Conservation (phyloP, 2,888 invertebrate species). For the Hirtodrosophila alboralis region DNA sequence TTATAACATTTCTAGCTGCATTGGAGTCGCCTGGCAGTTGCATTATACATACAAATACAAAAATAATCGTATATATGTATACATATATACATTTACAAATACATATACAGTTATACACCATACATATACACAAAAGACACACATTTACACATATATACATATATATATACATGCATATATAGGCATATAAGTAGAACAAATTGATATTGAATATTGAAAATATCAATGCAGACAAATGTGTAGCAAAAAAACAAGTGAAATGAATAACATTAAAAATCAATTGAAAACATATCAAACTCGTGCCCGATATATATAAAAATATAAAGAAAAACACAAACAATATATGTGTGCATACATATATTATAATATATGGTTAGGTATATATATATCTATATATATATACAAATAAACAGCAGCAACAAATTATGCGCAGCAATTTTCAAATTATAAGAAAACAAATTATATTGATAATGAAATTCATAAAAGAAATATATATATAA, state of each 20-base stretch:
- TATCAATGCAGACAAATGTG: slow-evolving; percentile 47
- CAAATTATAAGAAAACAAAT: slow-evolving; percentile 30
- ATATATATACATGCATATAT: slow-evolving; percentile 40
- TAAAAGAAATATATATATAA: too few species aligned
- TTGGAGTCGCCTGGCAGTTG: slow-evolving; percentile 12
- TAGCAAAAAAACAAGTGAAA: slow-evolving; percentile 41
- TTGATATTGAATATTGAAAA: slow-evolving; percentile 75
- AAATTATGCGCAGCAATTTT: slow-evolving; percentile 70
- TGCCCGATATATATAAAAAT: slow-evolving; percentile 82
- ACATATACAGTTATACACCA: slow-evolving; percentile 36
- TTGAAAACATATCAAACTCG: slow-evolving; percentile 85
- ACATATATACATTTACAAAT: slow-evolving; percentile 32
- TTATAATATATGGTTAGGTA: slow-evolving; percentile 23
- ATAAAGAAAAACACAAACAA: slow-evolving; percentile 54
- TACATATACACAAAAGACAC: slow-evolving; percentile 34
- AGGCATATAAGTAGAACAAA: slow-evolving; percentile 68
- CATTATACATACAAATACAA: slow-evolving; percentile 45
- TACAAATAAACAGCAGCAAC: slow-evolving; percentile 47
- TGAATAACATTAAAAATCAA: slow-evolving; percentile 56
- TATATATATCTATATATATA: slow-evolving; percentile 58
- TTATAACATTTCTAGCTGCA: slow-evolving; percentile 44
- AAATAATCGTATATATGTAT: slow-evolving; percentile 23
- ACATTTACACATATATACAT: slow-evolving; percentile 39
- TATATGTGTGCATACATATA: slow-evolving; percentile 61
- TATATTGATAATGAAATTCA: slow-evolving; percentile 37